Evolutionary conservation across 2,113 vertebrate genomes (phyloP).

Genomic region (Indicator indicator): DNA sequence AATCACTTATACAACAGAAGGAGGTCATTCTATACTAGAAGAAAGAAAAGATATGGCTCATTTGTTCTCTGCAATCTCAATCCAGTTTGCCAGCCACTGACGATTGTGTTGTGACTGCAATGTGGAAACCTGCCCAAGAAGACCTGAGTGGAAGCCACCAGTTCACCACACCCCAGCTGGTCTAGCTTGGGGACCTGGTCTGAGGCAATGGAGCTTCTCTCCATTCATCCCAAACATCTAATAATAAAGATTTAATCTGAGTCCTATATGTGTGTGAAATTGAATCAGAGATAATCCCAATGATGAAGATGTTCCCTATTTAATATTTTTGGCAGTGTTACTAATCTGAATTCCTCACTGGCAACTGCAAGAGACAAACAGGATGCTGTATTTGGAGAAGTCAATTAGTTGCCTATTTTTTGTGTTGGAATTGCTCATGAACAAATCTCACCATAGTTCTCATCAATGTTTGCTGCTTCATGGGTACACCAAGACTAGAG

Average conservation of each 20-base stretch:
- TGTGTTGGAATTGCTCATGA: not conserved
- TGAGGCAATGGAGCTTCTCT: not conserved
- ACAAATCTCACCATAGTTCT: not conserved
- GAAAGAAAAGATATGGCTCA: not conserved
- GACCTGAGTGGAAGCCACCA: slow-evolving; percentile 26
- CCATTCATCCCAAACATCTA: not conserved
- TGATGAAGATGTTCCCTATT: not conserved
- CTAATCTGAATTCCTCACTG: not conserved
- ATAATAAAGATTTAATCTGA: not conserved
- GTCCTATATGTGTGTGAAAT: not conserved
- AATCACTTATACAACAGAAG: not conserved
- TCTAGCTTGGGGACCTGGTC: not conserved
- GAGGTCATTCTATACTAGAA: not conserved
- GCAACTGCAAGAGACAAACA: not conserved
- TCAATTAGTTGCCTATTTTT: not conserved
- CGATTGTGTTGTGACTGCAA: not conserved
- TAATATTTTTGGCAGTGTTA: not conserved
- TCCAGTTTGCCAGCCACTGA: not conserved
- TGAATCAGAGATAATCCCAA: not conserved
- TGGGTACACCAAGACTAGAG: too few relatives aligned
- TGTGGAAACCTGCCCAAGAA: not conserved
- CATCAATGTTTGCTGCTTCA: not conserved
- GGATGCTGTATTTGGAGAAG: not conserved
- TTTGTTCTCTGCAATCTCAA: not conserved
- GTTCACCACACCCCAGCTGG: not conserved